Percentiles rank a stretch among this genome's conserved stretches.
These are phyloP conservation scores for Leucoraja ocellata DNA, from an alignment of 2,797 vertebrate species.

Conservation along the genomic window DNA sequence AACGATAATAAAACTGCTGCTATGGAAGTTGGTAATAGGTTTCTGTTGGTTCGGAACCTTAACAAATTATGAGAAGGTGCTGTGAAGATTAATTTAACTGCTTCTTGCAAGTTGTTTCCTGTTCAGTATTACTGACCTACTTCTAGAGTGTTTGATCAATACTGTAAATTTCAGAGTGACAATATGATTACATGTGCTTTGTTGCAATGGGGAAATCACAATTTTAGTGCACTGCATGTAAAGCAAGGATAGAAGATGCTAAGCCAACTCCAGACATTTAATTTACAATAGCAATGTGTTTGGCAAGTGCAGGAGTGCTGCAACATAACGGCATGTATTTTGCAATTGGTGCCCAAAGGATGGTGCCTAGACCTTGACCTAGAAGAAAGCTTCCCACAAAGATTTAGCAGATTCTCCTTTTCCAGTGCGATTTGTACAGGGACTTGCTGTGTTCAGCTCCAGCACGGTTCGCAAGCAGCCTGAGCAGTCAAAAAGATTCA, in stretches of 20 bases:
- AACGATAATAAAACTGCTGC: background rate
- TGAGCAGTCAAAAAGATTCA: too few species aligned
- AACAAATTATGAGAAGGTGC: constrained; percentile 12
- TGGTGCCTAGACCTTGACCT: too few species aligned
- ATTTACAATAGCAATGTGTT: background rate
- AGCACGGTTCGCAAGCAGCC: too few species aligned
- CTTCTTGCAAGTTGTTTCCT: constrained; percentile 20
- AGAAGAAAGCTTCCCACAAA: too few species aligned
- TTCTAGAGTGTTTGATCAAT: constrained; percentile 21
- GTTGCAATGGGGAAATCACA: background rate
- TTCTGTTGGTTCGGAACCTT: constrained; percentile 6
- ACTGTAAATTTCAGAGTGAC: constrained; percentile 29
- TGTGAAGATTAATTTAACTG: constrained; percentile 10
- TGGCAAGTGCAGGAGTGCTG: background rate
- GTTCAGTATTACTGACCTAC: constrained; percentile 26
- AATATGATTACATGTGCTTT: constrained; percentile 15
- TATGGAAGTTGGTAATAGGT: background rate
- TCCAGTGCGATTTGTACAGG: too few species aligned
- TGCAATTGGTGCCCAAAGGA: too few species aligned
- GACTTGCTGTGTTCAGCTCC: too few species aligned
- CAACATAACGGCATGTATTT: too few species aligned
- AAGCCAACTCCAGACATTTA: background rate
- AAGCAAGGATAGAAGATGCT: background rate
- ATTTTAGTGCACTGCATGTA: constrained; percentile 16
- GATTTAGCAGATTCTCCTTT: too few species aligned